These are phyloP conservation scores for Rallus crepitans DNA, from an alignment of 2,797 vertebrate species.

Conservation along the genomic window DNA sequence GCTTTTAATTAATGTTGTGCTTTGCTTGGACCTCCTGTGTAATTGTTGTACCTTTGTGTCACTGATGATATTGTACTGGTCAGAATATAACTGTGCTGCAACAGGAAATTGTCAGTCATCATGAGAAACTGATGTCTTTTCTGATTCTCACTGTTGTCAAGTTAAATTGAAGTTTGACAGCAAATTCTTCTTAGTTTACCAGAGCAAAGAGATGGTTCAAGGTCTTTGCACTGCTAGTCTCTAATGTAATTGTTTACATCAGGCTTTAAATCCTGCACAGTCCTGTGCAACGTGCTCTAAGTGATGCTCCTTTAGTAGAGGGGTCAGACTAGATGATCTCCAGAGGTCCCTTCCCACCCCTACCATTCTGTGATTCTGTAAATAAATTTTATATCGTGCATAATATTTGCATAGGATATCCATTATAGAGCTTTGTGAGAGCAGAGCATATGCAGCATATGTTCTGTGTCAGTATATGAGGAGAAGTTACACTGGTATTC, in stretches of 20 bases:
- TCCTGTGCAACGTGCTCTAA: no score
- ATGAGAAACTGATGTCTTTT: not conserved
- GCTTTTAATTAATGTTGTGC: no score
- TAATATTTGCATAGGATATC: not conserved
- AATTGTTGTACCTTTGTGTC: not conserved
- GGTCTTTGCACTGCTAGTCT: not conserved
- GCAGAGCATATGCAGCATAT: not conserved
- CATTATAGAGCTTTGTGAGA: not conserved
- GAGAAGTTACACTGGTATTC: not conserved
- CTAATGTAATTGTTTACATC: not conserved
- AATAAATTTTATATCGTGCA: not conserved
- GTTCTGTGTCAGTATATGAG: not conserved
- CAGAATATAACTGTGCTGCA: not conserved
- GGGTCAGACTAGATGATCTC: no score
- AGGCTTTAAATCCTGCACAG: not conserved
- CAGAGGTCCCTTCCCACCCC: no score
- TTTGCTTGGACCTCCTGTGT: no score
- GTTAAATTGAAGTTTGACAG: not conserved
- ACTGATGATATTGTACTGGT: not conserved
- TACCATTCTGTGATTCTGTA: no score
- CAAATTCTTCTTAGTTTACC: not conserved
- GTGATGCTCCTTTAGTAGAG: no score
- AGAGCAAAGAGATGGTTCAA: not conserved
- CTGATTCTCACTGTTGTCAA: not conserved
- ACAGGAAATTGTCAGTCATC: not conserved